Conservation (phyloP, 2,888 invertebrate species). For the Drosophila greeni region DNA sequence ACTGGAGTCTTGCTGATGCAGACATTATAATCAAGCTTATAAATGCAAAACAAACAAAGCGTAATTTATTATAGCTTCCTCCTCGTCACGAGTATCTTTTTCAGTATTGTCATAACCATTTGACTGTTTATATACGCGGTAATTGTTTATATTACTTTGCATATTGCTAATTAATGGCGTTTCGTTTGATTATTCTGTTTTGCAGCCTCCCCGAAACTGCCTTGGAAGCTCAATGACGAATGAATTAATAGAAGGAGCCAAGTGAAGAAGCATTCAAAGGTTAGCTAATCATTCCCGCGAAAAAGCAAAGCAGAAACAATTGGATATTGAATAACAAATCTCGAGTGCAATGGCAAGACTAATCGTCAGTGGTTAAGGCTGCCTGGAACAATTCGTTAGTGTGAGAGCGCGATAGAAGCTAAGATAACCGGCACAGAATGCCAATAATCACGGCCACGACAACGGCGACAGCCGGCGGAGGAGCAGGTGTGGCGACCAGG, state of each 20-base stretch:
- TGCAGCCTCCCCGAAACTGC: conserved; percentile 22
- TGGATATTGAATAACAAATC: conserved; percentile 14
- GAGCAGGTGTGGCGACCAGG: conserved; percentile 46
- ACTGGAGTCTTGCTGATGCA: background rate
- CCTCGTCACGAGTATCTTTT: background rate
- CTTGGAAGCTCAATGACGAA: conserved; percentile 37
- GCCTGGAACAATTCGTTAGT: conserved; percentile 12
- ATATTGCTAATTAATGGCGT: conserved; percentile 42
- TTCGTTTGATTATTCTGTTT: conserved; percentile 36
- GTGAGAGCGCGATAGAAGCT: conserved; percentile 20
- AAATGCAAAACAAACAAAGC: background rate
- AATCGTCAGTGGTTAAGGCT: conserved; percentile 13
- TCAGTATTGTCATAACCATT: conserved; percentile 12
- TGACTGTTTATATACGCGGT: conserved; percentile 14
- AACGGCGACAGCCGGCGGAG: conserved; percentile 48
- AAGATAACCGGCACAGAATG: conserved; percentile 51
- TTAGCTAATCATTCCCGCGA: conserved; percentile 12
- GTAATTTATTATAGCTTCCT: conserved; percentile 1
- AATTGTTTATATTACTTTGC: conserved; percentile 37
- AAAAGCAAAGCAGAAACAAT: conserved; percentile 6
- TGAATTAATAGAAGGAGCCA: conserved; percentile 24
- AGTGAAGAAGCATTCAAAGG: conserved; percentile 33
- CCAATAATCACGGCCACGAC: conserved; percentile 70
- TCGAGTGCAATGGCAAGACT: conserved; percentile 33
- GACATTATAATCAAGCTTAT: background rate